A percentile compares a stretch with the other conserved stretches of the same genome.
phyloP scores from a whole-genome alignment of 2,113 vertebrate genomes.

The Nestor notabilis region DNA sequence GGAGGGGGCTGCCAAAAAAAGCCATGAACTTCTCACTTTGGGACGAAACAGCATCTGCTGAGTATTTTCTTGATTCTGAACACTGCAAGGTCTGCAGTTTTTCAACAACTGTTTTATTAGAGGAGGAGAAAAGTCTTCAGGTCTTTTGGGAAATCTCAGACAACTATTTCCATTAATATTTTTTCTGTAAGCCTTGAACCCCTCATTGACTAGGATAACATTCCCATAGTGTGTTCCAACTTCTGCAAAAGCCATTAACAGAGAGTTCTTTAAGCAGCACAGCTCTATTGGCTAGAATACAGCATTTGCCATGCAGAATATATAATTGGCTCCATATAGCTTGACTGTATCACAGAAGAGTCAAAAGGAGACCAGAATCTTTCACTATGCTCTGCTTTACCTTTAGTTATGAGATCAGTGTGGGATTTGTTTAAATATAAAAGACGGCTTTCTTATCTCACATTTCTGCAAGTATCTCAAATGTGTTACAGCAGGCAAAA shows the following conservation, averaged over 20 bases:
- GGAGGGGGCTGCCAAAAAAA: not conserved
- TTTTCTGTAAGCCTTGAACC: conserved; percentile 61
- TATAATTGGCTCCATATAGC: not conserved
- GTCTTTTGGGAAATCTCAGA: conserved; percentile 69
- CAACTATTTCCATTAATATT: conserved; percentile 65
- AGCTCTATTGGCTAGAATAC: not conserved
- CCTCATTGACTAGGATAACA: conserved; percentile 25
- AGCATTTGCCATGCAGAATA: not conserved
- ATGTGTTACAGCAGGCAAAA: not conserved
- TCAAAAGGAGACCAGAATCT: not conserved
- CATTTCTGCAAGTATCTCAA: not conserved
- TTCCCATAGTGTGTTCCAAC: conserved; percentile 71
- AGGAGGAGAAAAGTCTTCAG: conserved; percentile 28
- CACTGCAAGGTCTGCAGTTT: conserved; percentile 46
- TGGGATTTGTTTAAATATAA: not conserved
- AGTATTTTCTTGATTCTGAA: conserved; percentile 32
- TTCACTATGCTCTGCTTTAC: not conserved
- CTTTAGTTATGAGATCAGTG: not conserved
- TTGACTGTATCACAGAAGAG: not conserved
- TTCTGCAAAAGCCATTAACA: conserved; percentile 65
- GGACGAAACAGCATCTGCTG: conserved; percentile 36
- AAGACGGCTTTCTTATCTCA: not conserved
- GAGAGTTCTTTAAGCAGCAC: not conserved
- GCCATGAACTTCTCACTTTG: not conserved
- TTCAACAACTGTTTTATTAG: conserved; percentile 48